phyloP scores from a whole-genome alignment of 2,113 vertebrate genomes.

The Chionis minor region DNA sequence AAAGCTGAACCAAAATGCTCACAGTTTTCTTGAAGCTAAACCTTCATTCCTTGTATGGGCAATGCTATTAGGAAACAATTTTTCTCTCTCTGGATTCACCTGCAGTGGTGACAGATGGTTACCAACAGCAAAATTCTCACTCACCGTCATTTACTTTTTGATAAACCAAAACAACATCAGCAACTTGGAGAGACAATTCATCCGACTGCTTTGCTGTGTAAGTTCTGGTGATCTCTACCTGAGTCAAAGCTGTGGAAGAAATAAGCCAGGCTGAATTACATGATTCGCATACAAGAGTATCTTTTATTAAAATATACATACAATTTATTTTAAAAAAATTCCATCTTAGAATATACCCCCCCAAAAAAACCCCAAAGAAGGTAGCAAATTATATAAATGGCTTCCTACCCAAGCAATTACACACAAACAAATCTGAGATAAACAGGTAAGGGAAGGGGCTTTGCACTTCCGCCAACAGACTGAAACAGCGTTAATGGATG shows the following conservation, averaged over 20 bases:
- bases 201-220: constrained; percentile 94
- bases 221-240: constrained; percentile 89
- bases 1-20: neutral
- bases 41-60: neutral
- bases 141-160: constrained; percentile 87
- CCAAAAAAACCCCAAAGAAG: neutral
- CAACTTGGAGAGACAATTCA: constrained; percentile 91
- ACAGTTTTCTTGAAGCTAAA: neutral
- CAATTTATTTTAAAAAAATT: fast-evolving
- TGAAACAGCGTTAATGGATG: neutral
- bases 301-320: fast-evolving
- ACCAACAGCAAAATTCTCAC: constrained; percentile 7
- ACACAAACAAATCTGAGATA: neutral
- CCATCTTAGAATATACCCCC: fast-evolving
- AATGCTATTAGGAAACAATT: neutral
- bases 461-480: neutral
- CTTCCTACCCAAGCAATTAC: neutral
- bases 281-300: neutral
- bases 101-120: neutral
- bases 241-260: constrained; percentile 76
- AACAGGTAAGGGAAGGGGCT: neutral
- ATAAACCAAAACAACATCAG: constrained; percentile 93
- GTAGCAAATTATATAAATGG: neutral
- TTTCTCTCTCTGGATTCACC: neutral
- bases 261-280: neutral